Base-by-base conservation (phyloP, 2,113 vertebrate genomes). In the Dipodomys stephensi region DNA sequence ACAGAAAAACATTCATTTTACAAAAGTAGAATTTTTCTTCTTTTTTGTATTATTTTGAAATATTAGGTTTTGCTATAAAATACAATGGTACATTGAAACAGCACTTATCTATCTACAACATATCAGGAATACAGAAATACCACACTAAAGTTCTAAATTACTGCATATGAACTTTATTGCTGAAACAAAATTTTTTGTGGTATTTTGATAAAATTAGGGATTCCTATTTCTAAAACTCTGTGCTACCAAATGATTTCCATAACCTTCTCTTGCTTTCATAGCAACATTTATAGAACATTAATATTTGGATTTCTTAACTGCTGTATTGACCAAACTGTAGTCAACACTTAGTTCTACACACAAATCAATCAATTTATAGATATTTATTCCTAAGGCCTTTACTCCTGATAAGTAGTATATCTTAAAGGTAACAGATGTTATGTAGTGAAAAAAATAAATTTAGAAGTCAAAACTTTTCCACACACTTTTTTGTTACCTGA, bases 221-320 rank as follows among this genome's bases (percentile, higher is more conserved):
- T 49, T 92, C 16, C 15, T 96, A 6, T 77, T 89, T 93, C 22
- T 60, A 64, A 95, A 95, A 79, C 2, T 7, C 27, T 83, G 25
- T 87, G 7, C 78, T 81, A 87, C 27, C 85, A 83, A 49, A 49
- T 49, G 49, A 49, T 49, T 49, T 49, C 49, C 39, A 39, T 49
- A 49, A 49, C 49, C 49, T 39, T 39, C 39, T 39, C 28, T 83
- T 86, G 15, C 69, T 93, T 79, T 89, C 8, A 35, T 57, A 92
- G 49, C 92, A 90, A 32, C 6, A 19, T 94, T 32, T 1, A 71
- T 44, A 27, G 4, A 85, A 27, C 76, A 91, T 39, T 68, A 86
- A 49, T 88, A 85, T 92, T 84, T 91, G 7, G 8, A 86, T 79
- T 78, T 92, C 9, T n/a, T 73, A 90, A 23, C 32, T 83, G 6